A percentile compares a stretch with the other conserved stretches of the same genome.
Conservation (phyloP, 2,797 vertebrate species). For the Erethizon dorsatum region DNA sequence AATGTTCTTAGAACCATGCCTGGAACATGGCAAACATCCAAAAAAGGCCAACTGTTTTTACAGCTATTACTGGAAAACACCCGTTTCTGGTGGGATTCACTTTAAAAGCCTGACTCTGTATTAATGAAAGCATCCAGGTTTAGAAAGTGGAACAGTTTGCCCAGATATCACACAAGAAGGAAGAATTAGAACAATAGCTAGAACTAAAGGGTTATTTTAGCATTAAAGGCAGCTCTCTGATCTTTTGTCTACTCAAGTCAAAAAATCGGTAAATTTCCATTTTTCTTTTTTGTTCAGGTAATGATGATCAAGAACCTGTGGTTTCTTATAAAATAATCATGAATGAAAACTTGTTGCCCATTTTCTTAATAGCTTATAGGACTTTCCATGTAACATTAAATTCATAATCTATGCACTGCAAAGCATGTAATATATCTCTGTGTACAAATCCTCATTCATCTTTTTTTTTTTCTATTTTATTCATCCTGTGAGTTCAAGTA, state of each 20-base stretch:
- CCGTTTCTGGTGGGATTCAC: background rate
- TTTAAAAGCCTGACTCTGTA: background rate
- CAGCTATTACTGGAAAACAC: background rate
- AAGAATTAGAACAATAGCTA: background rate
- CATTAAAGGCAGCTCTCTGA: background rate
- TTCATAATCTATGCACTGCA: background rate
- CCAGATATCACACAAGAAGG: background rate
- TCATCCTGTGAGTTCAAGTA: background rate
- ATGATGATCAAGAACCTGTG: background rate
- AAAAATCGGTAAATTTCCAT: background rate
- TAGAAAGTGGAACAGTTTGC: background rate
- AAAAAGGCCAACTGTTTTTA: background rate
- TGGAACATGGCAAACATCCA: background rate
- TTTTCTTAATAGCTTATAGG: conserved; percentile 9
- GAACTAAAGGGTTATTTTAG: background rate
- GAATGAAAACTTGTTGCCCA: background rate
- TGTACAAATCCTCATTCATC: background rate
- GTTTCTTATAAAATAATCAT: conserved; percentile 2
- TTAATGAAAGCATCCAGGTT: background rate
- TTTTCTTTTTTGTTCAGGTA: background rate
- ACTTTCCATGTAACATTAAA: conserved; percentile 25
- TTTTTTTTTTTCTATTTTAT: background rate
- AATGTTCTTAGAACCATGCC: conserved; percentile 8
- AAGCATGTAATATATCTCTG: background rate
- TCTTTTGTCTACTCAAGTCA: background rate